Conservation (phyloP, 2,888 invertebrate genomes). For the Reticulitermes lucifugus region DNA sequence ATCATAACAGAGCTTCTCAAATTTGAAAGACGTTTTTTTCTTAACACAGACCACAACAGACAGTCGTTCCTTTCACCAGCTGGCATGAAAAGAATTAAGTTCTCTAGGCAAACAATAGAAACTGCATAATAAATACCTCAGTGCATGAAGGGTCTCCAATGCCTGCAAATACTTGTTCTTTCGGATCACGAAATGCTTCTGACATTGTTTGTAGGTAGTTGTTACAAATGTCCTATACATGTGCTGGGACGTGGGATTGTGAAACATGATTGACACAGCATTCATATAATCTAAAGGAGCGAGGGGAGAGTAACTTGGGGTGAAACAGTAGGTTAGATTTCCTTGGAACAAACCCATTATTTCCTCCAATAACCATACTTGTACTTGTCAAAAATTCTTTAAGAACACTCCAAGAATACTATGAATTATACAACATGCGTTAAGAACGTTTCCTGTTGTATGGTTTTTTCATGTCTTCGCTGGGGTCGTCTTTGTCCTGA, state of each 20-base stretch:
- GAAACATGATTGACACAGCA: neutral
- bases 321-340: slow-evolving; percentile 10
- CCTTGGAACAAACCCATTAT: slow-evolving; percentile 15
- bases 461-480: slow-evolving; percentile 2
- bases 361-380: slow-evolving; percentile 27
- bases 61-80: neutral
- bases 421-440: slow-evolving; percentile 7
- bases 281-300: neutral
- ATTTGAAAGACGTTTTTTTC: neutral
- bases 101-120: neutral
- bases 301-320: neutral
- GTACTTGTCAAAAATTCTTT: slow-evolving; percentile 6
- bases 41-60: neutral
- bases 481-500: neutral
- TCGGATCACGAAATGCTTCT: neutral
- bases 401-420: slow-evolving; percentile 14
- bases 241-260: neutral
- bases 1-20: too few species aligned
- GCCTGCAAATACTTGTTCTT: neutral
- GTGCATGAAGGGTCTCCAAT: neutral
- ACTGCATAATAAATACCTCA: neutral
- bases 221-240: neutral
- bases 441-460: neutral
- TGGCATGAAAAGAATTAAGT: neutral
- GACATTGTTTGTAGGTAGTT: slow-evolving; percentile 19